Evolutionary conservation across 2,113 vertebrate species (phyloP).

Genomic region (Hirundichthys speculiger): DNA sequence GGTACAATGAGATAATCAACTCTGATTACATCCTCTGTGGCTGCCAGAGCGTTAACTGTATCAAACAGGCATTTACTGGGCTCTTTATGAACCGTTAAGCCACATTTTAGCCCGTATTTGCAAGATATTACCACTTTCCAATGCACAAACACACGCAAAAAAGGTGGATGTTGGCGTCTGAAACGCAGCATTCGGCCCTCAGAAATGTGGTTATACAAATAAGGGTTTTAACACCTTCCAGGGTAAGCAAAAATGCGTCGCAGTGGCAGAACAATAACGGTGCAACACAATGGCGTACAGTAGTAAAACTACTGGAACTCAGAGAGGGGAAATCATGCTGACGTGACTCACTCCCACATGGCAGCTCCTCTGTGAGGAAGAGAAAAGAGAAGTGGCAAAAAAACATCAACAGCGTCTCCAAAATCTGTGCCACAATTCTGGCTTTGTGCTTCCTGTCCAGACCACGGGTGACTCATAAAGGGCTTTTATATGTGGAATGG

Average conservation of each 20-base stretch:
- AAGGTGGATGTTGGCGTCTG: too few relatives aligned
- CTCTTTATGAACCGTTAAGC: slow-evolving; percentile 10
- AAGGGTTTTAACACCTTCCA: slow-evolving; percentile 52
- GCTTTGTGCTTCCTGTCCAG: slow-evolving; percentile 50
- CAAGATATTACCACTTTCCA: slow-evolving; percentile 23
- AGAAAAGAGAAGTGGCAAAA: slow-evolving; percentile 54
- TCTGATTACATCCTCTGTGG: slow-evolving; percentile 21
- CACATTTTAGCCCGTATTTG: slow-evolving; percentile 15
- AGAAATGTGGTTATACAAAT: slow-evolving; percentile 38
- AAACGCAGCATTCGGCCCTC: neutral
- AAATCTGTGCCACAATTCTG: slow-evolving; percentile 57
- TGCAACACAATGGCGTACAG: slow-evolving; percentile 55
- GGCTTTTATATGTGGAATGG: slow-evolving; percentile 23
- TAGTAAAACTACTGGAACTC: slow-evolving; percentile 47
- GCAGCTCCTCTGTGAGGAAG: slow-evolving; percentile 41
- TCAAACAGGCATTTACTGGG: slow-evolving; percentile 11
- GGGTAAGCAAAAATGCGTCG: slow-evolving; percentile 29
- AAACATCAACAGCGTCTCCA: slow-evolving; percentile 35
- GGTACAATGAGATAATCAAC: slow-evolving; percentile 28
- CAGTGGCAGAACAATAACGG: slow-evolving; percentile 61
- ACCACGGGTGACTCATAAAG: slow-evolving; percentile 69
- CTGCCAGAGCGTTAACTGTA: neutral
- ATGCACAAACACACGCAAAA: neutral
- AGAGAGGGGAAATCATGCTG: slow-evolving; percentile 58
- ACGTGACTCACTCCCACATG: slow-evolving; percentile 64